Evolutionary conservation across 2,797 vertebrate species (phyloP).

Genomic region (Babyrousa celebensis): DNA sequence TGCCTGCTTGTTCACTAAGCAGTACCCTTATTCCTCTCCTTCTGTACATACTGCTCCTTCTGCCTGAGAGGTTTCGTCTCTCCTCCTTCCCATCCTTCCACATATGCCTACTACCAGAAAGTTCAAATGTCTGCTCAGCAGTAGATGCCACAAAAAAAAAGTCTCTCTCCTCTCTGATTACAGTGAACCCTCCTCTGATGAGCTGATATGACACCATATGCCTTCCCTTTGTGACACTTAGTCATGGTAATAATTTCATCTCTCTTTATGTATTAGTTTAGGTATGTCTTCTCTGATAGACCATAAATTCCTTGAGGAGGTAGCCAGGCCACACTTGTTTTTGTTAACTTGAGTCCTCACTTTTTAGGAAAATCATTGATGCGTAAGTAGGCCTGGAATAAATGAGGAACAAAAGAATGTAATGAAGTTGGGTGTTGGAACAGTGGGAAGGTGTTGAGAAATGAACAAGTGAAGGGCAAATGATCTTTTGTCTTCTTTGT

Average conservation of each 20-base stretch:
- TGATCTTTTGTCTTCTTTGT: neutral
- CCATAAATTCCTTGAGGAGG: accelerated
- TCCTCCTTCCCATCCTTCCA: neutral
- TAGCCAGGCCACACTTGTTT: neutral
- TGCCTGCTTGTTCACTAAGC: neutral
- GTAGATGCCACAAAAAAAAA: neutral
- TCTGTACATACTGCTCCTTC: neutral
- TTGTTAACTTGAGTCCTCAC: neutral
- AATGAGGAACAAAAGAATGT: neutral
- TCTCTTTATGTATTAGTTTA: neutral
- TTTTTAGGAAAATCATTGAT: neutral
- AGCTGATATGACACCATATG: neutral
- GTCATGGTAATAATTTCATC: neutral
- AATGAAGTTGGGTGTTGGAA: neutral
- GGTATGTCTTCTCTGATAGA: neutral
- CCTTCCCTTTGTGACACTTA: neutral
- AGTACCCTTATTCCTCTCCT: neutral
- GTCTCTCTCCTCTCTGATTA: neutral
- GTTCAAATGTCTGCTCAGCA: neutral
- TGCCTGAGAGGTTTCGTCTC: neutral
- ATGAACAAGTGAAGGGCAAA: neutral
- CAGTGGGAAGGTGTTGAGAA: neutral
- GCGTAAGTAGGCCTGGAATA: constrained; percentile 30
- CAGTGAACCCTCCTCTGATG: neutral
- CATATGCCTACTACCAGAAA: neutral